phyloP scores from a whole-genome alignment of 92 coral and sea anemone genomes.

The Pocillopora meandrina region DNA sequence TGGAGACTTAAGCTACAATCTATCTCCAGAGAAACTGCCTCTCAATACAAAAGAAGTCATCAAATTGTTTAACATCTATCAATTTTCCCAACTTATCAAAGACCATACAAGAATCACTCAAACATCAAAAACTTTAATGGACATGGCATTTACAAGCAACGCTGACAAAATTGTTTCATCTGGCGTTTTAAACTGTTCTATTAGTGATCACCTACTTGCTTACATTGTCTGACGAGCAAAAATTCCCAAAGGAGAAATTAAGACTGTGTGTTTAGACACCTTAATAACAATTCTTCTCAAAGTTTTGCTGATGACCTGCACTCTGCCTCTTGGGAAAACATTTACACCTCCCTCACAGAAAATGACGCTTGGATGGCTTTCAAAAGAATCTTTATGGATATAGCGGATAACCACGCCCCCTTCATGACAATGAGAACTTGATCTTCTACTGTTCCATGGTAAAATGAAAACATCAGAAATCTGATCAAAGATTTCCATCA shows the following conservation, averaged over 20 bases:
- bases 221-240: background rate
- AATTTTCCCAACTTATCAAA: constrained; percentile 17
- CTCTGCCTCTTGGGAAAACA: constrained; percentile 35
- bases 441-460: no score
- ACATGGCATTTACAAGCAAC: constrained; percentile 6
- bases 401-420: background rate
- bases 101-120: constrained; percentile 28
- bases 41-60: background rate
- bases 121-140: background rate
- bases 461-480: no score
- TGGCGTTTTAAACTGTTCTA: constrained; percentile 23
- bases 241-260: background rate
- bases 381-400: background rate
- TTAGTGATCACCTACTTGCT: constrained; percentile 39
- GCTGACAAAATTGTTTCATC: background rate
- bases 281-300: background rate
- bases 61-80: constrained; percentile 13
- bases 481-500: no score
- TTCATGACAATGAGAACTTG: background rate
- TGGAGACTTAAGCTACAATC: background rate
- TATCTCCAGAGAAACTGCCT: background rate
- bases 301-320: constrained; percentile 24
- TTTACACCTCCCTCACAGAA: constrained; percentile 42
- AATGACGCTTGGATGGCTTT: constrained; percentile 26
- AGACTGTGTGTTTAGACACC: background rate